Conservation (phyloP, 2,888 invertebrate genomes). For the Stegophylla sp. region DNA sequence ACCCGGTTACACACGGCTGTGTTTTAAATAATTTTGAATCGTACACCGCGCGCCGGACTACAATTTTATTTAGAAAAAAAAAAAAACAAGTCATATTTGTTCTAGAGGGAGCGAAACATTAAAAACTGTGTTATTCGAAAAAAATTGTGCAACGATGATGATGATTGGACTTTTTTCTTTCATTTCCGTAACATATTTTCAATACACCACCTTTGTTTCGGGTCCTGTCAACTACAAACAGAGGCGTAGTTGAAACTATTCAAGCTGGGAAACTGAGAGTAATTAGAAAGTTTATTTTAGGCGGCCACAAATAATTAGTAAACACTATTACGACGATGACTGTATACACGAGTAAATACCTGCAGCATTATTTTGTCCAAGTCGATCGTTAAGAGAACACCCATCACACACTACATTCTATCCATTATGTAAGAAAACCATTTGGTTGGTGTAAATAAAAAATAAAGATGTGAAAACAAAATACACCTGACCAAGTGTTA, state of each 20-base stretch:
- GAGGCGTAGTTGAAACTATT: not conserved
- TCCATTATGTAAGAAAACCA: not conserved
- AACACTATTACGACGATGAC: not conserved
- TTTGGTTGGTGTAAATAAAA: no score
- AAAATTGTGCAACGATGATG: slow-evolving; percentile 26
- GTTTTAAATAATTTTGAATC: not conserved
- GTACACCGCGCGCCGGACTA: not conserved
- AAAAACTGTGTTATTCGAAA: not conserved
- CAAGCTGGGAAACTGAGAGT: not conserved
- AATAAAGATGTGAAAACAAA: no score
- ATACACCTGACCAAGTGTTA: no score
- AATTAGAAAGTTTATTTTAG: slow-evolving; percentile 30
- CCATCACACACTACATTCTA: not conserved
- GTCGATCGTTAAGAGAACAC: not conserved
- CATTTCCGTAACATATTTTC: not conserved
- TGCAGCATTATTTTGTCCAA: no score
- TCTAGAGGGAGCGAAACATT: not conserved
- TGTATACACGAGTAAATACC: not conserved
- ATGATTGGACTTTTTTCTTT: slow-evolving; percentile 19
- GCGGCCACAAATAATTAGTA: not conserved
- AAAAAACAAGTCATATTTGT: not conserved
- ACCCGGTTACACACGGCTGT: not conserved
- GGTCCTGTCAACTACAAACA: slow-evolving; percentile 8
- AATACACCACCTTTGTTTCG: not conserved
- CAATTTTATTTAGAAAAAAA: slow-evolving; percentile 28